Base-by-base conservation (phyloP, 2,888 invertebrate species). In the Nymphalis c-album region DNA sequence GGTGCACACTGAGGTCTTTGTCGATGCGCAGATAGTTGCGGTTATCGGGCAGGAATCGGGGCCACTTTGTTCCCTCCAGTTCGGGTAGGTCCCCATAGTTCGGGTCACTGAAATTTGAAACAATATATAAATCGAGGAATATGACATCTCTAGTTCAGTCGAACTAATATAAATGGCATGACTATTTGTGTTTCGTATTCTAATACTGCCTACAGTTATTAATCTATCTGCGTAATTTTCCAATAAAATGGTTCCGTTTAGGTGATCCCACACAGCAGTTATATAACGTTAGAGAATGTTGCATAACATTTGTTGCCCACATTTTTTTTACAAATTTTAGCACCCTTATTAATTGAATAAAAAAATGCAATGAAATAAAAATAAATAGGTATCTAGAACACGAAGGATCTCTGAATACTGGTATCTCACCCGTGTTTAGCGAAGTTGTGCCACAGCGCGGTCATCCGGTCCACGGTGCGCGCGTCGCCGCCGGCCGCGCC, bases 361-460 rank as follows among this genome's bases (percentile, higher is more conserved):
- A 13, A 20, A 20, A 26, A n/a, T n/a, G n/a, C n/a, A n/a, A 40
- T 1, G 16, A 58, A 40, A 58, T 35, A 3, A 26, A 40, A 35
- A n/a, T n/a, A n/a, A 22, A 22, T 31, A 31, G 26, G n/a, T n/a
- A n/a, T n/a, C n/a, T n/a, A n/a, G 26, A 5, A 6, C 6, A 31
- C 26, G 26, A 31, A 31, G 6, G 26, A 0, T 31, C 26, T 31
- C 26, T 31, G 0, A 31, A 31, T 31, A 26, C 13, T 17, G 5
- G 16, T 17, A 17, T n/a, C 59, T 76, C 83, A 93, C 78, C 90
- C 95, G 80, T 76, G 83, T 79, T 72, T 87, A 5, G 88, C 91
- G 75, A 94, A 93, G 78, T 88, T 92, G 72, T 88, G 84, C 92
- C 89, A 88, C 62, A 92, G 74, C 7, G 77, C 82, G 0, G 89